phyloP scores from a whole-genome alignment of 2,797 vertebrate species.

The Falco columbarius region DNA sequence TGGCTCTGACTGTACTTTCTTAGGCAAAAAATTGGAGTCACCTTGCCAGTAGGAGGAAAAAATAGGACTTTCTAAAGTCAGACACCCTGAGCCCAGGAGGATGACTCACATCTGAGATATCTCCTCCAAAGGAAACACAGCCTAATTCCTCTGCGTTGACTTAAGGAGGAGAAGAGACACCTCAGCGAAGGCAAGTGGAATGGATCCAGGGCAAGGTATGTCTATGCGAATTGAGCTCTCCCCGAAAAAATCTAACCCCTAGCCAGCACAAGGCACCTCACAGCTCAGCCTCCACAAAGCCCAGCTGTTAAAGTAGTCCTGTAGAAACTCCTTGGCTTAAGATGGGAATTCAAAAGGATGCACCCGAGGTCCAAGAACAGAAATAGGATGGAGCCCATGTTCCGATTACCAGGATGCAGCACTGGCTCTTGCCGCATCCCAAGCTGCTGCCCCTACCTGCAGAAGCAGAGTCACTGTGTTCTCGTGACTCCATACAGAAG shows the following conservation, averaged over 20 bases:
- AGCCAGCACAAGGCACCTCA: background rate
- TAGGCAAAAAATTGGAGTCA: background rate
- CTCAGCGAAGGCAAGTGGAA: background rate
- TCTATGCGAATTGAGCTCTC: background rate
- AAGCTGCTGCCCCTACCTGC: background rate
- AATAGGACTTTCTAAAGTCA: background rate
- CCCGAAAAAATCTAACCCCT: background rate
- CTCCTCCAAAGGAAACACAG: background rate
- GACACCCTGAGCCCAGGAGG: background rate
- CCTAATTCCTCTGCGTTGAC: background rate
- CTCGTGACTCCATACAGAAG: background rate
- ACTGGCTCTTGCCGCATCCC: background rate
- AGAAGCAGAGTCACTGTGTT: background rate
- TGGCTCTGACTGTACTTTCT: background rate
- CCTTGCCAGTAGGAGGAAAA: background rate
- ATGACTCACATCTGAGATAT: slow-evolving; percentile 19
- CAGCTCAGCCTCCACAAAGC: background rate
- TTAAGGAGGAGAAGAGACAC: background rate
- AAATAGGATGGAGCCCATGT: rapidly evolving
- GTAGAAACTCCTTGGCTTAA: background rate
- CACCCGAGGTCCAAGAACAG: background rate
- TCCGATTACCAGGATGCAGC: rapidly evolving
- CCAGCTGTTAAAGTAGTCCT: background rate
- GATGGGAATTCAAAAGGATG: background rate
- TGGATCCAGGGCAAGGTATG: background rate